Percentiles rank a stretch among this genome's conserved stretches.
Conservation (phyloP, 2,113 vertebrate species). For the Notiomystis cincta region DNA sequence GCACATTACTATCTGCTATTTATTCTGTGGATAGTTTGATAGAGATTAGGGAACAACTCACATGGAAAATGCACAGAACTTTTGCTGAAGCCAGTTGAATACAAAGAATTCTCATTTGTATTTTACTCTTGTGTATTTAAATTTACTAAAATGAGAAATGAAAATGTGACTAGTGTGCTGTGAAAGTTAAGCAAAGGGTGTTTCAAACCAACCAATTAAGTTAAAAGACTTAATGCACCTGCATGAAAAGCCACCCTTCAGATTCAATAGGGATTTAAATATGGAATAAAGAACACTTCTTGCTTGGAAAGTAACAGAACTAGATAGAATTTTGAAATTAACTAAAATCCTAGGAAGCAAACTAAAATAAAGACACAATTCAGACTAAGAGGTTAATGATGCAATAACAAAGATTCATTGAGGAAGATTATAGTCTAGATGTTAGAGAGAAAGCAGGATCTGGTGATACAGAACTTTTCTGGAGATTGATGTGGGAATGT, state of each 20-base stretch:
- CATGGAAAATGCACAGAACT: conserved; percentile 14
- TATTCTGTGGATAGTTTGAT: conserved; percentile 14
- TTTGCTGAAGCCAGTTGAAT: not conserved
- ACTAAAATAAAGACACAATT: not conserved
- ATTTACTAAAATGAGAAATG: conserved; percentile 6
- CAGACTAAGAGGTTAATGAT: not conserved
- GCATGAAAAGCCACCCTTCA: not conserved
- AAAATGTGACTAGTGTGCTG: conserved; percentile 17
- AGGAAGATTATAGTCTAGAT: not conserved
- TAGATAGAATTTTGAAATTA: not conserved
- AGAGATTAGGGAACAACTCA: conserved; percentile 27
- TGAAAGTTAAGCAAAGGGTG: not conserved
- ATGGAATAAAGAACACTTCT: not conserved
- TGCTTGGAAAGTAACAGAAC: not conserved
- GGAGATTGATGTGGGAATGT: not conserved
- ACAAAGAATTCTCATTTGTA: conserved; percentile 20
- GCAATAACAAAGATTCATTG: not conserved
- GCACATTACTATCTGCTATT: not conserved
- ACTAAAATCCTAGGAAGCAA: not conserved
- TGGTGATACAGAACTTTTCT: not conserved
- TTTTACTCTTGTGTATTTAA: conserved; percentile 33
- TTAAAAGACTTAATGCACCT: not conserved
- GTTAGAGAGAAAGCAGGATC: not conserved
- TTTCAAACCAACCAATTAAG: not conserved
- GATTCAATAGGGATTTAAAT: not conserved